Evolutionary conservation across 2,797 vertebrate species (phyloP).

Genomic region (Intellagama lesueurii): DNA sequence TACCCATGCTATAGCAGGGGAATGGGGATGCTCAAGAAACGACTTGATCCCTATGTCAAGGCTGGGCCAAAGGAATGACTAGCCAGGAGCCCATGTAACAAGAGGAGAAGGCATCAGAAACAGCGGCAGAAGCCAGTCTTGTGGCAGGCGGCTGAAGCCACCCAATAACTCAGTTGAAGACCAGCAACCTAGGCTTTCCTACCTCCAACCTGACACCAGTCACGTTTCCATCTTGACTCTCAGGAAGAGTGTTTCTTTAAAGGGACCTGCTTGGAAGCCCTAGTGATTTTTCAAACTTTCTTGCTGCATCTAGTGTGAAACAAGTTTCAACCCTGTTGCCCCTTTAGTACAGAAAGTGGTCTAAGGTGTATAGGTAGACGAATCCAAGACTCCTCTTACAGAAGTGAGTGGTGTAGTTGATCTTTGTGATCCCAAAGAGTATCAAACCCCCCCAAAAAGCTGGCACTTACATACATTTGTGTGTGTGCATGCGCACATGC

Average conservation of each 20-base stretch:
- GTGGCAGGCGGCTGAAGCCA: too few relatives aligned
- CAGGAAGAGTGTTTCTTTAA: background rate
- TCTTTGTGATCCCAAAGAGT: background rate
- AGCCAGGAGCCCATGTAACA: too few relatives aligned
- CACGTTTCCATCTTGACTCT: background rate
- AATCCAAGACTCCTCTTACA: background rate
- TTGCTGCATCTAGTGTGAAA: too few relatives aligned
- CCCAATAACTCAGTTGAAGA: too few relatives aligned
- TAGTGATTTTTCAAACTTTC: too few relatives aligned
- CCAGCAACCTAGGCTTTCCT: background rate
- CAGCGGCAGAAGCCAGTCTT: too few relatives aligned
- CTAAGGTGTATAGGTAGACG: background rate
- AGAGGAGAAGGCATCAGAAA: too few relatives aligned
- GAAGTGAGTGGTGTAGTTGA: background rate
- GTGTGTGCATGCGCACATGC: too few relatives aligned
- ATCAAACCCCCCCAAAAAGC: background rate
- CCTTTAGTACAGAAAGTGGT: background rate
- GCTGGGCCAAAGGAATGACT: too few relatives aligned
- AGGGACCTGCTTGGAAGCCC: background rate
- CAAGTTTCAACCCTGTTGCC: background rate
- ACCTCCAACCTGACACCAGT: background rate
- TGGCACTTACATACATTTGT: background rate
- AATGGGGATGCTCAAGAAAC: too few relatives aligned
- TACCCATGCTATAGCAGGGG: too few relatives aligned
- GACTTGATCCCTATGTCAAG: too few relatives aligned